A percentile compares a stretch with the other conserved stretches of the same genome.
These are phyloP conservation scores for Podilymbus podiceps DNA, from an alignment of 2,113 vertebrate species.

Conservation along the genomic window DNA sequence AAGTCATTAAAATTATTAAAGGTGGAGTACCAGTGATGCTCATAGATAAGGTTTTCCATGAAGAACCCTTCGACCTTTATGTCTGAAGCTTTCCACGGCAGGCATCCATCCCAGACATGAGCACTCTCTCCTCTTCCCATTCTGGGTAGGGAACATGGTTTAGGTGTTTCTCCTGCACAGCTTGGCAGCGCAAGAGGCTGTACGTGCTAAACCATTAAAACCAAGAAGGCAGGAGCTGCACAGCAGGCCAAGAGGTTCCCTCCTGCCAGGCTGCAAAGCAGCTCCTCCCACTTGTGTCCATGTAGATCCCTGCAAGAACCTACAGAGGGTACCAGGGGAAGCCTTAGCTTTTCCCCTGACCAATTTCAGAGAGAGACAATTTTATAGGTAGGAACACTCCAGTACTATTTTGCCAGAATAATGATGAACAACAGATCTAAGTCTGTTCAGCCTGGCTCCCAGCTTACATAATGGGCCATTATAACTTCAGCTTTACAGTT, in stretches of 20 bases:
- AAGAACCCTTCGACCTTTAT: neutral
- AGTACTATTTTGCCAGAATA: neutral
- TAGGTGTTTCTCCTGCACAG: neutral
- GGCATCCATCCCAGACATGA: neutral
- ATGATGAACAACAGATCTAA: neutral
- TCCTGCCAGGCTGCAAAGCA: neutral
- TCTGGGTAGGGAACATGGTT: neutral
- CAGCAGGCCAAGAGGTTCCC: neutral
- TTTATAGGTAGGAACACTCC: neutral
- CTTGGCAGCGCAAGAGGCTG: neutral
- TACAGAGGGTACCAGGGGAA: rapidly evolving
- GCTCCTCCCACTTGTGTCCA: neutral
- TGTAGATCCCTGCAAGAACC: rapidly evolving
- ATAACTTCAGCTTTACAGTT: neutral
- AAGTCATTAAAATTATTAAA: constrained; percentile 23
- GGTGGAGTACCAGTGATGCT: constrained; percentile 21
- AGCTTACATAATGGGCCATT: neutral
- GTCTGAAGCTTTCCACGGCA: neutral
- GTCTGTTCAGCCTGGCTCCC: neutral
- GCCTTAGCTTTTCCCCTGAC: neutral
- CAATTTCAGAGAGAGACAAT: neutral
- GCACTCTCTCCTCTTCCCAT: neutral
- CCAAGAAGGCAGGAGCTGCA: neutral
- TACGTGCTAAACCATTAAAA: neutral
- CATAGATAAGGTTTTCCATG: constrained; percentile 16